Base-by-base conservation (phyloP, 2,797 vertebrate species). In the Poecilia picta region DNA sequence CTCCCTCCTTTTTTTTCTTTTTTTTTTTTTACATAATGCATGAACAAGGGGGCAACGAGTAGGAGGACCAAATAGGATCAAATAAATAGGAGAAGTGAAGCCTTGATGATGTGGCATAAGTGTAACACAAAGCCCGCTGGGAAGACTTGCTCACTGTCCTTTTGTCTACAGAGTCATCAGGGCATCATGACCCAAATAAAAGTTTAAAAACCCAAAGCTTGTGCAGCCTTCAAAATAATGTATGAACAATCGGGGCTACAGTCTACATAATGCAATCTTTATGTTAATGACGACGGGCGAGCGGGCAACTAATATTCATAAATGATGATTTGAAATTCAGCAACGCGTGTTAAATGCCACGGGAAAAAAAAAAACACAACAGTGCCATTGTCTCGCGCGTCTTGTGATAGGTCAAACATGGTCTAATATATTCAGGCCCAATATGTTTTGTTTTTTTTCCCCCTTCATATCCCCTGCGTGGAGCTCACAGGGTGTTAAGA, bases 111-210 rank as follows among this genome's bases (percentile, higher is more conserved):
- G 93, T 94, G 93, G 92, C 92, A 92, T 86, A 92, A 94, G 92
- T 93, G 91, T 90, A 94, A 92, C 93, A 94, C 94, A 94, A 94
- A 94, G 93, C 91, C 93, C 84, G 87, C 93, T 91, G 92, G 92
- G 92, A 90, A 93, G 92, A 93, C 92, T 92, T 93, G 93, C 83
- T 93, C 91, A 91, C 90, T 91, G 92, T 94, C 92, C 92, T 94
- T 94, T 95, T 94, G 94, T 95, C 93, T 94, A 83, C 80, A 64
- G 87, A 89, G 87, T 92, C 89, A 89, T 85, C 81, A 84, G 89
- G 91, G 91, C 92, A 94, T 91, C 92, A 85, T 95, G 94, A 94
- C 94, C 94, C 85, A 94, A 92, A 94, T 94, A 91, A 94, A 95
- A 94, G 90, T 93, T 94, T 91, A 89, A 91, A 74, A 93, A 86